Base-by-base conservation (phyloP, 2,797 vertebrate genomes). In the Diplodus puntazzo region DNA sequence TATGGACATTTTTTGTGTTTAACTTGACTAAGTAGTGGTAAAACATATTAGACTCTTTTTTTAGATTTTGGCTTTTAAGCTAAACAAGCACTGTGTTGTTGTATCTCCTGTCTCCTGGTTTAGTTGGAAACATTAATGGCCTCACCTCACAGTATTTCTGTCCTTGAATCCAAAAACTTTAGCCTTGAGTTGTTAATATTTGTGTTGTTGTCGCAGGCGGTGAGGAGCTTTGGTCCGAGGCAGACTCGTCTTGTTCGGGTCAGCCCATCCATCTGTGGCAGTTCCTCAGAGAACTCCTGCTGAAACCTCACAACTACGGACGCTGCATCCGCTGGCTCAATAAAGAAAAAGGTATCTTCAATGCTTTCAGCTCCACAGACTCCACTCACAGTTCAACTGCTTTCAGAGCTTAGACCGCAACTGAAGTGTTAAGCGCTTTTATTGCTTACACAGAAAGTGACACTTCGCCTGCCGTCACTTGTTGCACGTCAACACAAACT, bases 191-290 rank as follows among this genome's bases (percentile, higher is more conserved):
- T 52, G 68, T 69, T 65, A 21, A 72, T 62, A 2, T 23, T 73
- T 30, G 34, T 21, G 6, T 18, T 49, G 23, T 63, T 72, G 34
- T 46, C 34, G 13, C 0, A 92, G 91, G 90, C 48, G 77, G 75
- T 0, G 96, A 97, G 59, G 95, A 97, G 70, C 78, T 95, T 69
- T 99, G 97, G 97, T 95, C 95, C 0, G 98, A 99, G 90, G 98
- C 96, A 1, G 98, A 99, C 75, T 99, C 98, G 0, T 99, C 97
- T 21, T 97, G 97, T 12, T 96, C 98, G 0, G 97, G 97, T 73
- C 98, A 99, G 85, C 98, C 98, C 12, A 99, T 99, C 81, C 98
- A 99, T 89, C 95, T 99, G 43, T 99, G 98, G 98, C 98, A 99
- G 93, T 99, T 99, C 89, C 96, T 99, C 84, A 95, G 96, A 74